phyloP scores from a whole-genome alignment of 2,113 vertebrate genomes.

The Platichthys stellatus region DNA sequence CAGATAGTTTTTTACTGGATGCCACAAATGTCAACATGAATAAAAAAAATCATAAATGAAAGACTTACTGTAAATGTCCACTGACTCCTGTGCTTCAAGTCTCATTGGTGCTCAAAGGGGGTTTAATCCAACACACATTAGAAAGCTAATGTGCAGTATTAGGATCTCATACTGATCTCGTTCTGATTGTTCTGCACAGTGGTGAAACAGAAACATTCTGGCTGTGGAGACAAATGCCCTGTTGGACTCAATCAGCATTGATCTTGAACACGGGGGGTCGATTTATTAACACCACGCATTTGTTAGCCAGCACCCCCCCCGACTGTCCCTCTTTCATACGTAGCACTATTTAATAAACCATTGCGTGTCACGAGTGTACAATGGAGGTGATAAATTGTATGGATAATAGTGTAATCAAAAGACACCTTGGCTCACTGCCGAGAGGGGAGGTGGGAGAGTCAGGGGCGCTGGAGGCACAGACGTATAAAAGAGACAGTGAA shows the following conservation, averaged over 20 bases:
- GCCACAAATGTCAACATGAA: neutral
- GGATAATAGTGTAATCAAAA: conserved; percentile 49
- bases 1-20: neutral
- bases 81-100: neutral
- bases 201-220: neutral
- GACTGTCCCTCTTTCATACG: conserved; percentile 24
- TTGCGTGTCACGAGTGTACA: conserved; percentile 25
- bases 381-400: conserved; percentile 42
- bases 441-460: conserved; percentile 30
- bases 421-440: conserved; percentile 37
- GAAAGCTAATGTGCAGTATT: neutral
- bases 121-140: neutral
- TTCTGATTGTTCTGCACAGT: neutral
- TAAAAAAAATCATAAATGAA: no score
- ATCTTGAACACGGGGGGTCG: neutral
- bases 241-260: conserved; percentile 31
- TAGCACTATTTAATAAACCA: conserved; percentile 43
- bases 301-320: conserved; percentile 23
- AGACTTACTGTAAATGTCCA: neutral
- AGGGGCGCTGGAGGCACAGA: conserved; percentile 21
- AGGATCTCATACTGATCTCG: neutral
- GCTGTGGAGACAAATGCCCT: conserved; percentile 25
- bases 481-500: conserved; percentile 61
- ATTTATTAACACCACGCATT: conserved; percentile 35
- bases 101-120: neutral